Evolutionary conservation across 2,888 invertebrate species (phyloP), one percentile per base, ranked within the genome.

Genomic region (Tetropium fuscum): DNA sequence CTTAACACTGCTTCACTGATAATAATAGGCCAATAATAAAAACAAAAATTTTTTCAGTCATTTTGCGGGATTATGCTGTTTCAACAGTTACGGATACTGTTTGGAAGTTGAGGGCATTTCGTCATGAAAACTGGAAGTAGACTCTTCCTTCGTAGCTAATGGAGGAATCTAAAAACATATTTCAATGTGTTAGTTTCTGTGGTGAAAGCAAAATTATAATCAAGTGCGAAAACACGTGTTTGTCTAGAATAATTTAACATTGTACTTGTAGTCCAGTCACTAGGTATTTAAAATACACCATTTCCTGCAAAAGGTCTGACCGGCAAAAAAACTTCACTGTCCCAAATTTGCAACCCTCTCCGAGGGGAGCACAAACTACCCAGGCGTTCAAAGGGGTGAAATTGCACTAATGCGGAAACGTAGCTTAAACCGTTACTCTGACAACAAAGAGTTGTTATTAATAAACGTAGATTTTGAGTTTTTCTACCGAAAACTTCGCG

Each of bases 31-130:
- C 65, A 58, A 59, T 44, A 54, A 60, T 43, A 54, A 48, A 64
- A 62, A 38, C n/a, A n/a, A 44, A 57, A 40, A 48, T 65, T 53
- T 60, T 60, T 56, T 55, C 34, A 60, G 65, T 65, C 36, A 55
- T 36, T 64, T 55, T 45, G 13, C 36, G 51, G 57, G 22, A 30
- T 41, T 38, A 55, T 27, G 55, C 61, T 58, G 57, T 60, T 56
- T 59, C n/a, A n/a, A n/a, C n/a, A n/a, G 43, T 60, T 62, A 80
- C 53, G 76, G 72, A 64, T 73, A 81, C 68, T 82, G 81, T 73
- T 80, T 82, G 2, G 82, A 82, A 56, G 82, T 82, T 15, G 81
- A 81, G 43, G 82, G 82, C 53, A 81, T 68, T 53, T 81, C 82
- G 61, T 81, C 81, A 55, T 80, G 78, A 67, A 82, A 81, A 70